Percentiles rank a stretch among this genome's conserved stretches.
These are phyloP conservation scores for Zaprionus lineosus DNA, from an alignment of 2,888 invertebrate genomes.

Conservation along the genomic window DNA sequence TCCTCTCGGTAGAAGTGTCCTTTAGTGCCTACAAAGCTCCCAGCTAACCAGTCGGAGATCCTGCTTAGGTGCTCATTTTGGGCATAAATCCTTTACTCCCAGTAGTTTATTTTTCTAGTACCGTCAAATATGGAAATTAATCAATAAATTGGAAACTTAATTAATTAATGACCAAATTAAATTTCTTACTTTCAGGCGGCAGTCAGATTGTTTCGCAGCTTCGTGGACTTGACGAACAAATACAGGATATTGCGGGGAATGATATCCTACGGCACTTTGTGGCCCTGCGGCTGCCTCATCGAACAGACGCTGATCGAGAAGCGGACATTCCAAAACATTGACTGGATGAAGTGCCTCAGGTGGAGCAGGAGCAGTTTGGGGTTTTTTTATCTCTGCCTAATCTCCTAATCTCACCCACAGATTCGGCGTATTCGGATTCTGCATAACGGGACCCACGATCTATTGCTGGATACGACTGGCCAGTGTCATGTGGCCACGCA, in stretches of 20 bases:
- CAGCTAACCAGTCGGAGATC: no score
- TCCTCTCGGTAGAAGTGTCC: no score
- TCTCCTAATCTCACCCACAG: no score
- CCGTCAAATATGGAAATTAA: no score
- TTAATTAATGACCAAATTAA: no score
- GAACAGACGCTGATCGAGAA: slow-evolving; percentile 85
- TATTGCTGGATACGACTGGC: slow-evolving; percentile 87
- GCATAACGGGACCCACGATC: slow-evolving; percentile 87
- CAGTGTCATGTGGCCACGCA: slow-evolving; percentile 83
- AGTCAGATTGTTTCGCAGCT: slow-evolving; percentile 79
- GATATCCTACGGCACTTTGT: slow-evolving; percentile 85
- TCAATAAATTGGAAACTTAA: no score
- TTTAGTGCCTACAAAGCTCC: no score
- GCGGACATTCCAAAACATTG: slow-evolving; percentile 83
- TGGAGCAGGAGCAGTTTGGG: slow-evolving; percentile 45
- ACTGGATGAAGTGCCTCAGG: slow-evolving; percentile 85
- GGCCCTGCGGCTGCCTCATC: slow-evolving; percentile 85
- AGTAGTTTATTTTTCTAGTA: no score
- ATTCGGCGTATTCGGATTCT: slow-evolving; percentile 87
- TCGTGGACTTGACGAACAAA: slow-evolving; percentile 83
- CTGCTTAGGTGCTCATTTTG: no score
- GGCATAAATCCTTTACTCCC: no score
- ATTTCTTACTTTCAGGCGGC: slow-evolving; percentile 41
- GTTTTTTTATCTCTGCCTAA: background rate
- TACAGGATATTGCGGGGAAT: slow-evolving; percentile 85